phyloP scores from a whole-genome alignment of 2,113 vertebrate genomes.

The Catharus minimus region DNA sequence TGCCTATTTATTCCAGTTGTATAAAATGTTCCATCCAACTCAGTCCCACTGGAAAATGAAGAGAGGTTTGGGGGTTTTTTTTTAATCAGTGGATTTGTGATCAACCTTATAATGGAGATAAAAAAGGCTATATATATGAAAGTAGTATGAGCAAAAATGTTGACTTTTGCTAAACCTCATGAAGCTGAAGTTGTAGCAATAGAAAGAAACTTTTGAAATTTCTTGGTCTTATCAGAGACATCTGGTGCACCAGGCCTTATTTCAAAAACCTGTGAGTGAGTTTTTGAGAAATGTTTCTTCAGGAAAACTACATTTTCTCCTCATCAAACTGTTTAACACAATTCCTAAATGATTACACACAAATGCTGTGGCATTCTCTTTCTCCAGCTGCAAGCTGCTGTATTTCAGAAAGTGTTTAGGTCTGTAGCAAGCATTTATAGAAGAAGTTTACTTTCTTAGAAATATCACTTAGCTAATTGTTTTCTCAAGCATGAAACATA shows the following conservation, averaged over 20 bases:
- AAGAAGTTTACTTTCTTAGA: constrained; percentile 16
- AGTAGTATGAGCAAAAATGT: not conserved
- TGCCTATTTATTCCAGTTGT: not conserved
- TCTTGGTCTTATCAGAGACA: not conserved
- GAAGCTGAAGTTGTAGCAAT: not conserved
- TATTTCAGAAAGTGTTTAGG: constrained; percentile 13
- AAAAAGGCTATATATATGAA: not conserved
- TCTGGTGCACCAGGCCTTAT: not conserved
- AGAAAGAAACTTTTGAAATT: not conserved
- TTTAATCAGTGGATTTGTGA: not conserved
- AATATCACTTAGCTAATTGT: constrained; percentile 15
- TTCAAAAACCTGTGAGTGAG: not conserved
- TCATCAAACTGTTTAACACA: constrained; percentile 14
- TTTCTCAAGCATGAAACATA: not conserved
- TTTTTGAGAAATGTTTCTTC: not conserved
- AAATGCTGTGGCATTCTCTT: not conserved
- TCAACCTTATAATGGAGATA: not conserved
- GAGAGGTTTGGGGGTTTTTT: not conserved
- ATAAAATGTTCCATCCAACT: not conserved
- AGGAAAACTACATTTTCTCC: constrained; percentile 4
- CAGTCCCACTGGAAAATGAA: not conserved
- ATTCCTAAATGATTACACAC: not conserved
- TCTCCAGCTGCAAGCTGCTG: constrained; percentile 26
- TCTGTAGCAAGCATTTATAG: constrained; percentile 3
- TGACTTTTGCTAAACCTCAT: not conserved